Base-by-base conservation (phyloP, 1,140 invertebrate species). In the Listronotus bonariensis region DNA sequence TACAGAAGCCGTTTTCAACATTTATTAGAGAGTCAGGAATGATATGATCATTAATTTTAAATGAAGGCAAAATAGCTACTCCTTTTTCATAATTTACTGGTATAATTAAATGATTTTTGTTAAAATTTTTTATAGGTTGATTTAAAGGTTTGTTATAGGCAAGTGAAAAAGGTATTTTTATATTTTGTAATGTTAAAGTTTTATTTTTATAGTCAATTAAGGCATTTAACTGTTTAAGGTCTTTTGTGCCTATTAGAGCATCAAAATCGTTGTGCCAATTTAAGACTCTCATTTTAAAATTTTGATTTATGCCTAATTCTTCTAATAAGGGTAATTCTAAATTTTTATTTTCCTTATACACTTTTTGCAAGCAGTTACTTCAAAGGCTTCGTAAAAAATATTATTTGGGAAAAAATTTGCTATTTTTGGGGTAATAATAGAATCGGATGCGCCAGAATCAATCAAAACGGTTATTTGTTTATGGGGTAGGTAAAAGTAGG, bases 241-340 rank as follows among this genome's bases (percentile, higher is more conserved):
- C 52, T 26, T 55, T 55, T 8, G 32, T 10, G 1, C 52, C 52
- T 1, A 55, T 55, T 14, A 55, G 12, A 11, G 38, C 52, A 26
- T 55, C 52, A 55, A 55, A 55, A 20, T 38, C 18, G 15, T 42
- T 42, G 14, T 56, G 54, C 36, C 54, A 56, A 26, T 56, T 56
- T 26, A 56, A 20, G 14, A 56, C 26, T 41, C 38, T 18, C 5
- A 56, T 8, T 56, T 56, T 41, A 11, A 56, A 11, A 14, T 41
- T 8, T n/a, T 56, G 3, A 3, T 34, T 41, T 38, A 54, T 54
- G 17, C 52, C 32, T 18, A 54, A 17, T 40, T 54, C 52, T 54
- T 36, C 11, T 15, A 54, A 54, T 10, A 52, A 11, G 2, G 18
- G 18, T 15, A 52, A 3, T 9, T 20, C 11, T 52, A 52, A 36